Percentiles rank a stretch among this genome's conserved stretches.
These are phyloP conservation scores for Corythornis vintsioides DNA, from an alignment of 2,113 vertebrate genomes.

Conservation along the genomic window DNA sequence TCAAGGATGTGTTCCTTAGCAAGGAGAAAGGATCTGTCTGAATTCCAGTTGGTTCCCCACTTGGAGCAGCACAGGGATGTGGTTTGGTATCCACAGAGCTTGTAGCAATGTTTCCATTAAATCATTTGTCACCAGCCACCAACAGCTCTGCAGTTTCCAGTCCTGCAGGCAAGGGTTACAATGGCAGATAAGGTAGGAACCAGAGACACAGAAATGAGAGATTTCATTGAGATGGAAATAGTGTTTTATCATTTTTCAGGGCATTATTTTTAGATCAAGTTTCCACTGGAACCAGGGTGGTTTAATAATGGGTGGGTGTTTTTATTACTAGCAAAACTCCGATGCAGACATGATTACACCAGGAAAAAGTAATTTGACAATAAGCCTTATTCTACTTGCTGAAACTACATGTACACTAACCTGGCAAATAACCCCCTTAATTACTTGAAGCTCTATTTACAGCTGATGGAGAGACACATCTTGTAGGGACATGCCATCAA, in stretches of 20 bases:
- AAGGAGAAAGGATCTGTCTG: neutral
- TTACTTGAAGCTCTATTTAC: slow-evolving; percentile 52
- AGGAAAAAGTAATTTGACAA: neutral
- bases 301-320: neutral
- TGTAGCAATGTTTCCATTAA: accelerated
- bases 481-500: neutral
- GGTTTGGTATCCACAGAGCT: neutral
- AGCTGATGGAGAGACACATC: slow-evolving; percentile 4
- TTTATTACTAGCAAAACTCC: neutral
- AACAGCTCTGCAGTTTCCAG: slow-evolving; percentile 12
- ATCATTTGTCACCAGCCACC: slow-evolving; percentile 8
- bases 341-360: neutral
- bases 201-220: neutral
- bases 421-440: slow-evolving; percentile 31
- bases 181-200: neutral
- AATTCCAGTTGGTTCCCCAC: accelerated
- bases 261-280: neutral
- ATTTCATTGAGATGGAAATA: neutral
- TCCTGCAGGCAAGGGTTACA: slow-evolving; percentile 2
- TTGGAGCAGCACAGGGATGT: neutral
- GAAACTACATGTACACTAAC: neutral
- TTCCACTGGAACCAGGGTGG: neutral
- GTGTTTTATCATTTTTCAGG: neutral
- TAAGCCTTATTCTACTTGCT: neutral
- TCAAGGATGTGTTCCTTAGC: neutral